Percentiles rank a stretch among this genome's conserved stretches.
These are phyloP conservation scores for Botia kubotai DNA, from an alignment of 2,797 vertebrate genomes.

Conservation along the genomic window DNA sequence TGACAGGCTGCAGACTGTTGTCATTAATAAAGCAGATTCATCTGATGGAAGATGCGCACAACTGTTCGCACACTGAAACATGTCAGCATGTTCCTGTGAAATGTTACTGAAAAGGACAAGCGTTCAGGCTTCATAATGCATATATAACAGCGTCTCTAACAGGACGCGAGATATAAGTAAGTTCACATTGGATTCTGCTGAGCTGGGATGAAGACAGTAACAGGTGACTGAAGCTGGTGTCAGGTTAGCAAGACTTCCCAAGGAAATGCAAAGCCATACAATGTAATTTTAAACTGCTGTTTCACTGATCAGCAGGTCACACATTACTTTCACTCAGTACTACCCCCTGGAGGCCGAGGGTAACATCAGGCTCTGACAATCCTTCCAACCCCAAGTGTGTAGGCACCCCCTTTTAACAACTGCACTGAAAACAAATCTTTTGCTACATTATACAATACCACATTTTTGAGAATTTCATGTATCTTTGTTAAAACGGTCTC, in stretches of 20 bases:
- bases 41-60: too few relatives aligned
- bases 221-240: slow-evolving; percentile 7
- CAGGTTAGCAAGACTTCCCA: neutral
- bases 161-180: neutral
- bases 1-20: too few relatives aligned
- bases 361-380: slow-evolving; percentile 5
- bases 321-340: neutral
- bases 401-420: too few relatives aligned
- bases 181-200: slow-evolving; percentile 23
- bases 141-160: neutral
- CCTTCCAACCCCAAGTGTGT: neutral
- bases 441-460: too few relatives aligned
- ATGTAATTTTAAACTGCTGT: neutral
- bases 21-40: too few relatives aligned
- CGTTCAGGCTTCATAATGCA: neutral
- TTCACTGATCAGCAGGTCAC: neutral
- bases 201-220: slow-evolving; percentile 7
- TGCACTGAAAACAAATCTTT: too few relatives aligned
- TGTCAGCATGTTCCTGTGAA: neutral
- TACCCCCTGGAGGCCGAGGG: slow-evolving; percentile 41
- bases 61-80: too few relatives aligned
- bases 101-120: neutral
- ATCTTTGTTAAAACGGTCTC: too few relatives aligned
- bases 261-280: slow-evolving; percentile 33
- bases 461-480: too few relatives aligned